Evolutionary conservation across 1,140 invertebrate genomes (phyloP).

Genomic region (Hylyphantes graminicola): DNA sequence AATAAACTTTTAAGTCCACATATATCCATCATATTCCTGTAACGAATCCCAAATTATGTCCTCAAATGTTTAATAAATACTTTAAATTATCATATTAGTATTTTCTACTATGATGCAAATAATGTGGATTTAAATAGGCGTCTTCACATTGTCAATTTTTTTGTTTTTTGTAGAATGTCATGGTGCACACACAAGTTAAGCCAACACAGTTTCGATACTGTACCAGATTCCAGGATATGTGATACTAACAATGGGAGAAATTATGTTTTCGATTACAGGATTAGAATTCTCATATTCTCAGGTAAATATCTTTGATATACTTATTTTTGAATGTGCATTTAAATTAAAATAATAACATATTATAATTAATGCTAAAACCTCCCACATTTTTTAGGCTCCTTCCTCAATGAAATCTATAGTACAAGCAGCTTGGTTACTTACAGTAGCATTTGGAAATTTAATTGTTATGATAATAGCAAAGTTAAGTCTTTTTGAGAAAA

Average conservation of each 20-base stretch:
- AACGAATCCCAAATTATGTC: too few species aligned
- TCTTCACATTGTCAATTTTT: background rate
- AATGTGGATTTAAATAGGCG: too few species aligned
- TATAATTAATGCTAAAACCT: too few species aligned
- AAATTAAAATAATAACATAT: background rate
- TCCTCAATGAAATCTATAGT: slow-evolving; percentile 91
- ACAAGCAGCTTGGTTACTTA: slow-evolving; percentile 88
- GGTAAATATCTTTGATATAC: slow-evolving; percentile 66
- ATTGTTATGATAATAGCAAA: slow-evolving; percentile 89
- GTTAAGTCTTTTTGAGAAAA: slow-evolving; percentile 73
- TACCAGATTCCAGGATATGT: slow-evolving; percentile 90
- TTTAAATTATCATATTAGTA: too few species aligned
- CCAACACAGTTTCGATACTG: slow-evolving; percentile 66
- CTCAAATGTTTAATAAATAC: too few species aligned
- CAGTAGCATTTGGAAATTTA: slow-evolving; percentile 90
- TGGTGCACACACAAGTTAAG: slow-evolving; percentile 14
- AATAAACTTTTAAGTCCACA: too few species aligned
- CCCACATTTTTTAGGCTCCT: slow-evolving; percentile 77
- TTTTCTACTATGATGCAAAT: too few species aligned
- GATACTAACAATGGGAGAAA: slow-evolving; percentile 83
- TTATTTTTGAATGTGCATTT: background rate
- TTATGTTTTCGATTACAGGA: slow-evolving; percentile 92
- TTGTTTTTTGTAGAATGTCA: slow-evolving; percentile 12
- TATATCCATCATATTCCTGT: too few species aligned
- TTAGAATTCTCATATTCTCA: slow-evolving; percentile 89